A percentile compares a stretch with the other conserved stretches of the same genome.
Evolutionary conservation across 2,797 vertebrate genomes (phyloP).

Genomic region (Rhinophrynus dorsalis): DNA sequence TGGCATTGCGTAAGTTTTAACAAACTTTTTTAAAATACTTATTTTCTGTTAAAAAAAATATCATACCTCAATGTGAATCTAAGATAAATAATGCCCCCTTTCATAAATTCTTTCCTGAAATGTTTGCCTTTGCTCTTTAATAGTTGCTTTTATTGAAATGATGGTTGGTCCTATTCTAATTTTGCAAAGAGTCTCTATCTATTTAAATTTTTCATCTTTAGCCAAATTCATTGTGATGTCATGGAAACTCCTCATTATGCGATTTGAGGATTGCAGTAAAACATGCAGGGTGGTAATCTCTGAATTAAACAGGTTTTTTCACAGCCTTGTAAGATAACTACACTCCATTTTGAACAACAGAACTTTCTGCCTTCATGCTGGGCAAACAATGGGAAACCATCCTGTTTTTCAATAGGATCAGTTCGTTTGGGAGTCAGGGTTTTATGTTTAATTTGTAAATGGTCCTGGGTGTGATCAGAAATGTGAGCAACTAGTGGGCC

Average conservation of each 20-base stretch:
- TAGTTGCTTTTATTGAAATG: no score
- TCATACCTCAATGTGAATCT: no score
- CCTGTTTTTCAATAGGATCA: conserved; percentile 96
- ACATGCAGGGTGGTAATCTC: conserved; percentile 98
- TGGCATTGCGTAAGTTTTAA: no score
- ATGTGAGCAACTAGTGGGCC: conserved; percentile 86
- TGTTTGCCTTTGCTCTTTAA: no score
- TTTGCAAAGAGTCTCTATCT: not conserved
- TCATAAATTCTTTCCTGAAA: no score
- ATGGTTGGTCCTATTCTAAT: no score
- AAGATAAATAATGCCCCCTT: no score
- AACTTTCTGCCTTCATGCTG: conserved; percentile 97
- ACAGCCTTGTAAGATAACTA: conserved; percentile 90
- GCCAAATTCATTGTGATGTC: conserved; percentile 64
- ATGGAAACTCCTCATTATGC: conserved; percentile 99
- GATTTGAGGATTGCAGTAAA: conserved; percentile 89
- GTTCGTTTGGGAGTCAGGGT: conserved; percentile 82
- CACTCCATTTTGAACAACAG: conserved; percentile 89
- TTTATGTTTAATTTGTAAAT: conserved; percentile 99
- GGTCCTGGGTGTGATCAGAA: conserved; percentile 94
- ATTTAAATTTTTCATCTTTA: not conserved
- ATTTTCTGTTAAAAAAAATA: no score
- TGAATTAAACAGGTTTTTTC: conserved; percentile 97
- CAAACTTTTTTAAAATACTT: no score
- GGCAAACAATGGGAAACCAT: conserved; percentile 97